These are phyloP conservation scores for Ovibos moschatus DNA, from an alignment of 2,113 vertebrate species.

Conservation along the genomic window DNA sequence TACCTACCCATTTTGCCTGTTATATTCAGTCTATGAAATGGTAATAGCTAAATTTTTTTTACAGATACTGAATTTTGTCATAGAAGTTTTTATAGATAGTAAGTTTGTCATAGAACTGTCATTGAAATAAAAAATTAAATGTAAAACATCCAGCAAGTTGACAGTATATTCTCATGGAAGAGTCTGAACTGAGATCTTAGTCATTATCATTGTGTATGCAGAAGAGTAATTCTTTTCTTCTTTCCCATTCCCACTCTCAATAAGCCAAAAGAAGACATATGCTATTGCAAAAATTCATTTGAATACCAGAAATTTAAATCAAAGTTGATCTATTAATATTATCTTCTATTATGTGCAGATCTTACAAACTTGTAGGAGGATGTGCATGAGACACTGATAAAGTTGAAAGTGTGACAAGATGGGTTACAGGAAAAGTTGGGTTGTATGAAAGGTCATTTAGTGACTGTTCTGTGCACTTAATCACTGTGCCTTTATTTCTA, in stretches of 20 bases:
- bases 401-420: background rate
- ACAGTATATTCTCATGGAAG: background rate
- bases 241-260: background rate
- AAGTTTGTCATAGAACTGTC: background rate
- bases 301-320: background rate
- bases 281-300: background rate
- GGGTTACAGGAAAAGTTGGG: background rate
- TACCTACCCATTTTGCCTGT: background rate
- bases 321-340: background rate
- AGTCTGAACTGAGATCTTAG: background rate
- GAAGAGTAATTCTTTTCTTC: background rate
- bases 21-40: background rate
- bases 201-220: background rate
- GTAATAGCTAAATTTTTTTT: background rate
- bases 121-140: conserved; percentile 1
- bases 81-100: background rate
- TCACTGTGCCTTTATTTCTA: background rate
- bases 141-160: background rate
- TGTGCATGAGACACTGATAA: background rate
- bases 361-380: background rate
- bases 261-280: background rate
- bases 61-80: background rate
- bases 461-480: background rate
- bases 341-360: background rate
- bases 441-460: background rate